Percentiles rank a stretch among this genome's conserved stretches.
These are phyloP conservation scores for Aleiodes sp. DNA, from an alignment of 1,140 invertebrate species.

Conservation along the genomic window DNA sequence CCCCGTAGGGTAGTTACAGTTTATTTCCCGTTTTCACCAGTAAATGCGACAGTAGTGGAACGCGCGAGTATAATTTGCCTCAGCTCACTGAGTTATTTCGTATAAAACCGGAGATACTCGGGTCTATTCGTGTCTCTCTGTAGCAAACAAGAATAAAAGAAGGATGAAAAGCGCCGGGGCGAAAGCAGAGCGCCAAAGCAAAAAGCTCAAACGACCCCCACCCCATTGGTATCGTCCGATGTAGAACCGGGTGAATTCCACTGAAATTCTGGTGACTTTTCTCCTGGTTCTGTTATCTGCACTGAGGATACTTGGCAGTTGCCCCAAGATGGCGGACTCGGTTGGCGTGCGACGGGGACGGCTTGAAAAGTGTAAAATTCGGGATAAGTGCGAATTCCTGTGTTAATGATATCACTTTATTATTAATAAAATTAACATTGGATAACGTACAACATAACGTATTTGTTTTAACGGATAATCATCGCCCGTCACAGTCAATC, in stretches of 20 bases:
- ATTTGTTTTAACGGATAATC: not conserved
- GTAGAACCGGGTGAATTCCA: not conserved
- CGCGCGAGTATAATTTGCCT: too few relatives aligned
- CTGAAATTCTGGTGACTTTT: constrained; percentile 40
- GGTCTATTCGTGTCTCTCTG: not conserved
- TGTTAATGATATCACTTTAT: constrained; percentile 51
- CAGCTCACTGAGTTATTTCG: too few relatives aligned
- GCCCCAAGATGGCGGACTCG: constrained; percentile 57
- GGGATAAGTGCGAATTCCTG: constrained; percentile 54
- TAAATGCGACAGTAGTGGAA: too few relatives aligned
- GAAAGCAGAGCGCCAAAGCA: not conserved
- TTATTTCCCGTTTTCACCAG: too few relatives aligned
- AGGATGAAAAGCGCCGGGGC: not conserved
- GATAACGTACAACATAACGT: not conserved
- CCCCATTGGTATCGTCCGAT: not conserved
- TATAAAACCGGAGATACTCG: not conserved
- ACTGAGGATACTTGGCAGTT: constrained; percentile 54
- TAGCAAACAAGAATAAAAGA: too few relatives aligned
- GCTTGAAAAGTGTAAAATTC: constrained; percentile 56
- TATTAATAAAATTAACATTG: constrained; percentile 15
- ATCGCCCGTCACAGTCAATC: constrained; percentile 17
- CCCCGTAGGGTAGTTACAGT: too few relatives aligned
- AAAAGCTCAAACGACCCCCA: not conserved
- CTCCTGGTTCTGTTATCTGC: constrained; percentile 37
- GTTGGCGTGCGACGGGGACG: constrained; percentile 50